Percentiles rank a stretch among this genome's conserved stretches.
Conservation (phyloP, 2,888 invertebrate genomes). For the Drosophila leonis region DNA sequence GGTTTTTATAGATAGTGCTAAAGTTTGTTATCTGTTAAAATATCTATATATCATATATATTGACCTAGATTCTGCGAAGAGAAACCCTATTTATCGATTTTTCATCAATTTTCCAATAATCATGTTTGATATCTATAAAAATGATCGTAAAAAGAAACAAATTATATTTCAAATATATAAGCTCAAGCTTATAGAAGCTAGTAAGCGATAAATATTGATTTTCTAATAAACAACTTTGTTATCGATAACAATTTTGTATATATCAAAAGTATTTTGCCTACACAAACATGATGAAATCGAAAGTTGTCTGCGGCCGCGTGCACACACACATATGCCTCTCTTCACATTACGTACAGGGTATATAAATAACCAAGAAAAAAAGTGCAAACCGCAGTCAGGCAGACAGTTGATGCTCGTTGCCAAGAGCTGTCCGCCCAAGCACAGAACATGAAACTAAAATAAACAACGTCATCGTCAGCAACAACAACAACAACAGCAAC, state of each 20-base stretch:
- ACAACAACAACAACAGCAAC: constrained; percentile 19
- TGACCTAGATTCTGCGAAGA: too few species aligned
- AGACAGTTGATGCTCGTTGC: constrained; percentile 33
- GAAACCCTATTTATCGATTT: too few species aligned
- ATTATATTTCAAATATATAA: background rate
- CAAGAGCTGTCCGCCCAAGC: constrained; percentile 70
- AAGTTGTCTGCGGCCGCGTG: background rate
- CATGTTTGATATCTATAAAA: too few species aligned
- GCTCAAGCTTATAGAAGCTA: background rate
- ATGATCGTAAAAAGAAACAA: too few species aligned
- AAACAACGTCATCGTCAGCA: constrained; percentile 58
- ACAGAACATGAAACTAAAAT: constrained; percentile 73
- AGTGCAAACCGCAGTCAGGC: constrained; percentile 37
- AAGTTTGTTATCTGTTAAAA: too few species aligned
- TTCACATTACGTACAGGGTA: constrained; percentile 2
- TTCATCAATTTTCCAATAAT: too few species aligned
- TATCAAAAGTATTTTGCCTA: background rate
- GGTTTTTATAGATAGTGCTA: too few species aligned
- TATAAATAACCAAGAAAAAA: background rate
- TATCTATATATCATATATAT: too few species aligned
- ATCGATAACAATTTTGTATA: background rate
- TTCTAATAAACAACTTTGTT: background rate
- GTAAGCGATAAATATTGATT: background rate
- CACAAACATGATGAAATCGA: background rate
- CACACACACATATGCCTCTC: background rate